A percentile compares a stretch with the other conserved stretches of the same genome.
These are phyloP conservation scores for Cyclina sinensis DNA, from an alignment of 1,140 invertebrate genomes.

Conservation along the genomic window DNA sequence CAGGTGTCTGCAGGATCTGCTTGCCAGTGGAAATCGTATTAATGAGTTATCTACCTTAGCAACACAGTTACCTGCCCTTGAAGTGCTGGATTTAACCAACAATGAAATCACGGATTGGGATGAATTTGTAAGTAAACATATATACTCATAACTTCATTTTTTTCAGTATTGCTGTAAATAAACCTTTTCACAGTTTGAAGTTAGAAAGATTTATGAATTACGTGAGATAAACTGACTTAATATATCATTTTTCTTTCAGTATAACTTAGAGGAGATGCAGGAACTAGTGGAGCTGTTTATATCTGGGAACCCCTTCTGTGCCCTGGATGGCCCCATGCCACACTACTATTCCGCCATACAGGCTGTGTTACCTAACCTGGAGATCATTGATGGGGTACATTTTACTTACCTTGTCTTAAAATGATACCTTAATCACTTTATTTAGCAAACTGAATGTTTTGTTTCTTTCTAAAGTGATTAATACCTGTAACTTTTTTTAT, in stretches of 20 bases:
- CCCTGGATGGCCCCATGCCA: slow-evolving; percentile 72
- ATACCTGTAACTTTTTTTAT: no score
- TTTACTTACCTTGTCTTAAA: no score
- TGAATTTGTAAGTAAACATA: slow-evolving; percentile 72
- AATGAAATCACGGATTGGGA: slow-evolving; percentile 75
- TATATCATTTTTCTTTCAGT: slow-evolving; percentile 70
- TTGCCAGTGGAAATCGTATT: slow-evolving; percentile 74
- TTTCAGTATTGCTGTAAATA: no score
- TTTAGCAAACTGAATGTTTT: no score
- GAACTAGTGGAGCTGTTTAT: slow-evolving; percentile 80
- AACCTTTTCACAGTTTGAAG: no score
- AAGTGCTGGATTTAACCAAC: slow-evolving; percentile 76
- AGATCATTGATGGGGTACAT: slow-evolving; percentile 82
- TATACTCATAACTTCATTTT: no score
- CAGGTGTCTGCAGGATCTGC: slow-evolving; percentile 76
- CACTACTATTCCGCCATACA: slow-evolving; percentile 76
- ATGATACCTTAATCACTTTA: no score
- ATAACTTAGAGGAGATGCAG: slow-evolving; percentile 68
- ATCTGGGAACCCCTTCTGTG: slow-evolving; percentile 79
- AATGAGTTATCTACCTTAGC: slow-evolving; percentile 67
- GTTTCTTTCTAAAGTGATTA: no score
- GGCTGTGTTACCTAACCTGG: slow-evolving; percentile 75
- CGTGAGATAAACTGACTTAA: no score
- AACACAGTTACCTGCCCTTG: slow-evolving; percentile 72
- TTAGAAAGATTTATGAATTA: no score